Evolutionary conservation across 2,888 invertebrate genomes (phyloP).

Genomic region (Microctonus brassicae): DNA sequence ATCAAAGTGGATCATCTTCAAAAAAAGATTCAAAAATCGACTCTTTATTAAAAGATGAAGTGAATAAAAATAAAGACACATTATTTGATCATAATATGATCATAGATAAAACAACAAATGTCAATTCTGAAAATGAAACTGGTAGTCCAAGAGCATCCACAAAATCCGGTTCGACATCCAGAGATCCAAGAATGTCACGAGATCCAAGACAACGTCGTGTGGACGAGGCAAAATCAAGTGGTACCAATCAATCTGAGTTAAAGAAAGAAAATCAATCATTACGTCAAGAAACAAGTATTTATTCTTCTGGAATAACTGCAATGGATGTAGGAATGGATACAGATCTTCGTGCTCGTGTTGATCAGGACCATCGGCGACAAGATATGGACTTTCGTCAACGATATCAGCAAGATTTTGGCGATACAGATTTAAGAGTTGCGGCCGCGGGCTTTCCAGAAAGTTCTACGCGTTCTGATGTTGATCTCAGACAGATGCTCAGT

Average conservation of each 20-base stretch:
- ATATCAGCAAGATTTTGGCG: constrained; percentile 71
- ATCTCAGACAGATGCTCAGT: constrained; percentile 77
- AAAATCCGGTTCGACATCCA: constrained; percentile 48
- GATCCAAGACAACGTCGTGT: constrained; percentile 61
- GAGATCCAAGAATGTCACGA: constrained; percentile 67
- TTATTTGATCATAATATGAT: constrained; percentile 18
- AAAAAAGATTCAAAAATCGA: constrained; percentile 47
- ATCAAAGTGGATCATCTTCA: constrained; percentile 53
- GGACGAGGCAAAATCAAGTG: constrained; percentile 55
- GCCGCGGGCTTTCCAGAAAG: constrained; percentile 51
- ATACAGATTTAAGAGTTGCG: constrained; percentile 76
- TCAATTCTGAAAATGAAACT: constrained; percentile 52
- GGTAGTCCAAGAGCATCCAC: constrained; percentile 58
- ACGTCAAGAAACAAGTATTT: constrained; percentile 65
- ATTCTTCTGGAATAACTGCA: constrained; percentile 65
- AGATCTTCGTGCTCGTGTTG: constrained; percentile 62
- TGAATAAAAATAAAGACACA: constrained; percentile 28
- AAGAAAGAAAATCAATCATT: constrained; percentile 57
- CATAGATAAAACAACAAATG: not conserved
- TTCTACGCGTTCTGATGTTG: constrained; percentile 75
- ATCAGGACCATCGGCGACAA: constrained; percentile 66
- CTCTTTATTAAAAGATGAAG: constrained; percentile 44
- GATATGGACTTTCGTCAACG: constrained; percentile 73
- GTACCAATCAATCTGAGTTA: constrained; percentile 51
- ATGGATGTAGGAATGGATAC: constrained; percentile 63